These are phyloP conservation scores for Sycobia sp. DNA, from an alignment of 1,140 invertebrate species.

Conservation along the genomic window DNA sequence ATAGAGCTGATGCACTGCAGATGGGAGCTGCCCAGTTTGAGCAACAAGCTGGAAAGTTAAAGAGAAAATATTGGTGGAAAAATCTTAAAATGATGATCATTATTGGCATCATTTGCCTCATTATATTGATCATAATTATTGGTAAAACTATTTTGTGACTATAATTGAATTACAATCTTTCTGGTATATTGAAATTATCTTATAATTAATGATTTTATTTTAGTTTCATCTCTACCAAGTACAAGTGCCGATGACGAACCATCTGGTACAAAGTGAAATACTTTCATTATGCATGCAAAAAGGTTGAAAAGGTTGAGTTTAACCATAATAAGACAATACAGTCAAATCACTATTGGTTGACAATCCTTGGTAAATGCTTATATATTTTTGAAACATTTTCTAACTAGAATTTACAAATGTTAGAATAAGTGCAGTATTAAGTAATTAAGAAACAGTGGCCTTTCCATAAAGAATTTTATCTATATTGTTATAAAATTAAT, in stretches of 20 bases:
- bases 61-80: conserved; percentile 98
- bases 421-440: conserved; percentile 51
- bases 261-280: conserved; percentile 9
- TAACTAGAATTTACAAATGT: conserved; percentile 36
- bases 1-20: conserved; percentile 93
- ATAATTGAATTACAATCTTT: conserved; percentile 7
- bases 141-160: conserved; percentile 59
- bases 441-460: conserved; percentile 45
- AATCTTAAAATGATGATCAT: conserved; percentile 98
- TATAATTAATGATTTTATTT: conserved; percentile 20
- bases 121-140: conserved; percentile 86
- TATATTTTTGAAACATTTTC: conserved; percentile 46
- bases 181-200: neutral
- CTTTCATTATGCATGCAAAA: neutral
- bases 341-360: conserved; percentile 23
- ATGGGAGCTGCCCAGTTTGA: conserved; percentile 96
- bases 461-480: conserved; percentile 29
- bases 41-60: conserved; percentile 94
- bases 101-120: conserved; percentile 80
- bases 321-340: conserved; percentile 25
- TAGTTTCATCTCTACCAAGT: conserved; percentile 40
- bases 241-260: conserved; percentile 27
- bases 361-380: conserved; percentile 30
- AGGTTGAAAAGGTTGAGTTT: conserved; percentile 14
- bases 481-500: conserved; percentile 17